Base-by-base conservation (phyloP, 2,113 vertebrate genomes). In the Paratilapia polleni region DNA sequence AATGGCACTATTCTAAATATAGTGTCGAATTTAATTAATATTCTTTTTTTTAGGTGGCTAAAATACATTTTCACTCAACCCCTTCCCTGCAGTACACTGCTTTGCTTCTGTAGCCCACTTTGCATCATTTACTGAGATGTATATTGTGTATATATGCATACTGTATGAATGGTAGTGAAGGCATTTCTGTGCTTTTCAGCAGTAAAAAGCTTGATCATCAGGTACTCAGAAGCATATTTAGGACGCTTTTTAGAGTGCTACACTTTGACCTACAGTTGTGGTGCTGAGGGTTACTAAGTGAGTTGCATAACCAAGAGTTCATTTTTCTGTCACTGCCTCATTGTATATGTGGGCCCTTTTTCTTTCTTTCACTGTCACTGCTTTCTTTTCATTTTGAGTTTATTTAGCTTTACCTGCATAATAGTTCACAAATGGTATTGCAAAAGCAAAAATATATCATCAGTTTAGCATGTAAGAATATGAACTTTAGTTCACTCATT, bases 191-290 rank as follows among this genome's bases (percentile, higher is more conserved):
- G 28, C 68, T 89, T 78, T 81, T 90, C 78, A 78, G 80, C 80
- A 57, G 64, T 57, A 64, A 47, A 68, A 86, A 76, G 83, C 41
- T 2, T 6, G 70, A 49, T 85, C 84, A 52, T 74, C 76, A 61
- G 24, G 24, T 75, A 81, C 76, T 79, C 75, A 78, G 19, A 70
- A 75, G 80, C 52, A 78, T 68, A 77, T 87, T 77, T 80, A 47
- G 73, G 47, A 64, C 54, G 28, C 60, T 64, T 84, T 80, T 66
- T 59, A 34, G 38, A 76, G 62, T 8, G 41, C 34, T 84, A 66
- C 90, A 87, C 89, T 83, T 91, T 90, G 86, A 92, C 87, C 91
- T 20, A 58, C 28, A 56, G 68, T 57, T 82, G 83, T 83, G 84
- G 68, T 28, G 62, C 41, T 24, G 36, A 83, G 76, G 62, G 61